Evolutionary conservation across 2,797 vertebrate species (phyloP).

Genomic region (Calcarius lapponicus): DNA sequence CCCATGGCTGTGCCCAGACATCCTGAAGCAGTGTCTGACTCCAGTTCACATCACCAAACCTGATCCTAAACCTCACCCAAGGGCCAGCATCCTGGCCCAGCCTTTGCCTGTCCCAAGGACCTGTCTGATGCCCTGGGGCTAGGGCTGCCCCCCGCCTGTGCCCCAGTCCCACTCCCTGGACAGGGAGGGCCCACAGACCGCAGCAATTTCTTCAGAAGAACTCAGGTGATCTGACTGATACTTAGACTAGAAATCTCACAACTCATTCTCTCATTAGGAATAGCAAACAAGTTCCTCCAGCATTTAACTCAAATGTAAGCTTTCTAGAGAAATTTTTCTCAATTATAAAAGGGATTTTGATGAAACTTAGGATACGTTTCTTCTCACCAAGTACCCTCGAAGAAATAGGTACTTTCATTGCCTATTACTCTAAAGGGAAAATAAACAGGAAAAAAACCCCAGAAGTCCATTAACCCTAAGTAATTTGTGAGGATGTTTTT

Average conservation of each 20-base stretch:
- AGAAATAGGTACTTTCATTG: not conserved
- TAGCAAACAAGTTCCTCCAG: not conserved
- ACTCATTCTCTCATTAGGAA: not conserved
- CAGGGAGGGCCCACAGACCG: not conserved
- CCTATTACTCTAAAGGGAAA: not conserved
- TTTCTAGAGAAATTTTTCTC: not conserved
- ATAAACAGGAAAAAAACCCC: not conserved
- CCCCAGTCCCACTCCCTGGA: not conserved
- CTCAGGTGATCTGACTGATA: not conserved
- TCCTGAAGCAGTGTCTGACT: not conserved
- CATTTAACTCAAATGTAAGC: not conserved
- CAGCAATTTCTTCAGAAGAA: not conserved
- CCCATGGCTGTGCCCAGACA: not conserved
- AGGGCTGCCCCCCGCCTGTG: not conserved
- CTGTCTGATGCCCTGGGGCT: not conserved
- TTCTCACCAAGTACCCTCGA: not conserved
- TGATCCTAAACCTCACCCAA: not conserved
- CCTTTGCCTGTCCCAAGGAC: not conserved
- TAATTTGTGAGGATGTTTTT: conserved; percentile 40
- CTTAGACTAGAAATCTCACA: not conserved
- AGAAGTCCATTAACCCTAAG: conserved; percentile 6
- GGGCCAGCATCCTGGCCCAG: not conserved
- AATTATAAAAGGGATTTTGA: not conserved
- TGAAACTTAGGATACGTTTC: not conserved
- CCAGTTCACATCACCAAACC: not conserved